Evolutionary conservation across 2,888 invertebrate species (phyloP), one percentile per base, ranked within the genome.

Genomic region (Drosophila monieri): DNA sequence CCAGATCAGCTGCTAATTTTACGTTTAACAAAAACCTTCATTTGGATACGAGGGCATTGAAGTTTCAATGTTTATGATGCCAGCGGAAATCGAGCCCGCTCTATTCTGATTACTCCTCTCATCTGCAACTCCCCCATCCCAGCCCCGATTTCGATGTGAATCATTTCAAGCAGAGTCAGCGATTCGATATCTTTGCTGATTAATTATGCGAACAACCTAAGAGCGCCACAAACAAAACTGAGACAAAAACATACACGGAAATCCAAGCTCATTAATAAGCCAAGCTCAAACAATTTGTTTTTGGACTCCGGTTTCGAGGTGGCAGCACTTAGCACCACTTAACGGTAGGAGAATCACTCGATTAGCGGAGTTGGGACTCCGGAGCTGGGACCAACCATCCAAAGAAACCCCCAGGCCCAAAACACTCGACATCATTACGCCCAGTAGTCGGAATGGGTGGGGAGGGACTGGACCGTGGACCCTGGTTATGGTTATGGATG

Each of bases 291-390:
- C 62, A 55, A 64, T 61, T 62, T 52, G 57, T 55, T 64, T 62
- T 56, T 35, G 43, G 59, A 58, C 52, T 55, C 30, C 53, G 51
- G 35, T 54, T 52, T 32, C 48, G 55, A 60, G 41, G 61, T 55
- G 51, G 55, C 60, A 60, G 62, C 78, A 76, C 67, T 68, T 76
- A 77, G 65, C 80, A 66, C 76, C 70, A 71, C 74, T 80, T 80
- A 74, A 78, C 70, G 66, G 78, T 71, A 65, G 62, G 78, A 68
- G 60, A 53, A 59, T 58, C 65, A 46, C 60, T 54, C 78, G 60
- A 78, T 76, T 72, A 74, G 74, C 68, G 41, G 9, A 43, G 41
- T 18, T 41, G 57, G 49, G 44, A 61, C 23, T 32, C 9, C 21
- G 21, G 41, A 35, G 15, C 53, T 35, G 52, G 25, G 57, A 44